Evolutionary conservation across 2,888 invertebrate species (phyloP).

Genomic region (Oscheius onirici): DNA sequence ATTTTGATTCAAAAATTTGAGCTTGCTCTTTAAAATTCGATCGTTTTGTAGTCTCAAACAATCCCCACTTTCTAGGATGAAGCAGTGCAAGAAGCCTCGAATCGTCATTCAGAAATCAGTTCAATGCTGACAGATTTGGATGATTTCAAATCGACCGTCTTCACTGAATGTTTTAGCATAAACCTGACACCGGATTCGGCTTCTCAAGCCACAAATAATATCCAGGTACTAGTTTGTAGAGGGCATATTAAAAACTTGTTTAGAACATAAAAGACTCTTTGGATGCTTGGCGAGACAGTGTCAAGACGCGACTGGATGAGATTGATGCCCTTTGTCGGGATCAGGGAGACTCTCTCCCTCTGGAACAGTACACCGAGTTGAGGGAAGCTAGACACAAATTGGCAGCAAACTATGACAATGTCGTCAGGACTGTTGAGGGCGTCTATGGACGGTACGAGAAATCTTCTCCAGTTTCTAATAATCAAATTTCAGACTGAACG

Average conservation of each 20-base stretch:
- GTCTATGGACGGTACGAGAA: constrained; percentile 44
- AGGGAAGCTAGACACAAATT: constrained; percentile 57
- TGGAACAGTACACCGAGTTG: constrained; percentile 87
- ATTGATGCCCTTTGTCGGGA: constrained; percentile 54
- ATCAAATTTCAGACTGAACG: constrained; percentile 52
- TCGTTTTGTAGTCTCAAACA: too few relatives aligned
- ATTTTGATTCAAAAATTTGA: too few relatives aligned
- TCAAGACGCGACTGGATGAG: constrained; percentile 50
- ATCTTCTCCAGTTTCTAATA: too few relatives aligned
- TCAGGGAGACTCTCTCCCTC: constrained; percentile 88
- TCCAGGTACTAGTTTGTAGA: constrained; percentile 37
- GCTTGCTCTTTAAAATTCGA: too few relatives aligned
- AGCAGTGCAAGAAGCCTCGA: constrained; percentile 40
- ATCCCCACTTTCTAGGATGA: constrained; percentile 49
- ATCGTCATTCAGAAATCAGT: constrained; percentile 39
- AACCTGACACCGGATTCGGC: constrained; percentile 47
- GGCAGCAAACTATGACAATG: constrained; percentile 58
- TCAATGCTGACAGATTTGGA: constrained; percentile 43
- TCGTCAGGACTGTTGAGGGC: constrained; percentile 54
- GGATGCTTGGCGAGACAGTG: constrained; percentile 52
- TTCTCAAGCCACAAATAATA: constrained; percentile 43
- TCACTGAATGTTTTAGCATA: constrained; percentile 48
- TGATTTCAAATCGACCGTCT: constrained; percentile 47
- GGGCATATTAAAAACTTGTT: neutral
- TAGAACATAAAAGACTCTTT: constrained; percentile 53